Conservation (phyloP, 2,113 vertebrate genomes). For the Bos taurus region ARS-UCD2.0 NC_037337.1:16061501-16062000, state of each 20-base stretch:
- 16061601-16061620: background rate
- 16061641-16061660: constrained; percentile 4
- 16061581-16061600: background rate
- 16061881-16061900: background rate
- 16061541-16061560: background rate
- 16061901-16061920: background rate
- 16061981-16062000: constrained; percentile 19
- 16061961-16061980: background rate
- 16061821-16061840: background rate
- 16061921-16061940: background rate
- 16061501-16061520: background rate
- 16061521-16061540: background rate
- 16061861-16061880: background rate
- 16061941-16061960: background rate
- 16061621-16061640: background rate
- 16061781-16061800: background rate
- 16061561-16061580: background rate
- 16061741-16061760: background rate
- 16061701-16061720: background rate
- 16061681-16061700: constrained; percentile 14
- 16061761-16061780: background rate
- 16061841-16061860: background rate
- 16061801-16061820: background rate
- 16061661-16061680: background rate
- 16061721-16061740: background rate